Evolutionary conservation across 2,113 vertebrate species (phyloP).

Genomic region (Megaceryle torquata): DNA sequence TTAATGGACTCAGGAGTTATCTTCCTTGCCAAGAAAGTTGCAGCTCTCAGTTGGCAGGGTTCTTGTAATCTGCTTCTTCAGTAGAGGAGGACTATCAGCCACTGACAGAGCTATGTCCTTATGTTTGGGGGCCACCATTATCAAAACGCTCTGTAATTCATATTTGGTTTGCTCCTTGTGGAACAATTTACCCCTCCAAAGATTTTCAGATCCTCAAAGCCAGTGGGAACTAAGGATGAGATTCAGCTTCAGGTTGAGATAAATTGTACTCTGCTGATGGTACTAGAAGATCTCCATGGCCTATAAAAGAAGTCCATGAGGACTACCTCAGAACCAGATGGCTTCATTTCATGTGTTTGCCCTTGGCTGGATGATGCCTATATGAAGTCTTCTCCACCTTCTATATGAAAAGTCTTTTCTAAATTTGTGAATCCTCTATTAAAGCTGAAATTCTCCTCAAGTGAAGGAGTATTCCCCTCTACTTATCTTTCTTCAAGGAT

Average conservation of each 20-base stretch:
- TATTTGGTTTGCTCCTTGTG: neutral
- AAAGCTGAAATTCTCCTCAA: neutral
- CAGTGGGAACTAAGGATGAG: neutral
- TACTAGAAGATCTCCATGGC: neutral
- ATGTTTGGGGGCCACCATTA: neutral
- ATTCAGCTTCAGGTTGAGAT: neutral
- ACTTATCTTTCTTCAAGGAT: neutral
- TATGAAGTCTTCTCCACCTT: neutral
- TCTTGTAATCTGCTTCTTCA: neutral
- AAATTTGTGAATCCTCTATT: neutral
- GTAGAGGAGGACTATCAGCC: neutral
- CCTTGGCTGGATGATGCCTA: neutral
- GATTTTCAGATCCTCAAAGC: neutral
- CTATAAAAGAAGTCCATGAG: neutral
- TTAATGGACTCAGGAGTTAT: too few species aligned
- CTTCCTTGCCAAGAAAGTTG: neutral
- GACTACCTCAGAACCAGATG: neutral
- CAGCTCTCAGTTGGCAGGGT: fast-evolving
- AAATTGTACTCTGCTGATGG: neutral
- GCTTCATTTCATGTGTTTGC: neutral
- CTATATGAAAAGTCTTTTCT: neutral
- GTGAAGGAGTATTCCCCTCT: neutral
- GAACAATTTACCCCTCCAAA: neutral
- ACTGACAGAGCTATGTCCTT: neutral
- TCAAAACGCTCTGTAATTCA: neutral